Evolutionary conservation across 1,140 invertebrate genomes (phyloP).

Genomic region (Dreissena polymorpha): DNA sequence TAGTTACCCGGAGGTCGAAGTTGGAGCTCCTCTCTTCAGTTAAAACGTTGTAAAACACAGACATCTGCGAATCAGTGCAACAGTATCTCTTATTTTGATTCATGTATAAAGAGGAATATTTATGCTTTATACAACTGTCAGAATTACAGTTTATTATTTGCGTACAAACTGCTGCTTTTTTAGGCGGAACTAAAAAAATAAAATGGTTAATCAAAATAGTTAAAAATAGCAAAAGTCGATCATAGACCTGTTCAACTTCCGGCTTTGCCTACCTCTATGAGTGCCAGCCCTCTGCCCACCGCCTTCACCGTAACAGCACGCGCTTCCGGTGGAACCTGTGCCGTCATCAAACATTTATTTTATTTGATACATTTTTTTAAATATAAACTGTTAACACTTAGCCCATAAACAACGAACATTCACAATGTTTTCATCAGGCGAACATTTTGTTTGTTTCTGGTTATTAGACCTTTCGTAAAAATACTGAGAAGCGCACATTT

Average conservation of each 20-base stretch:
- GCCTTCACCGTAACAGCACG: neutral
- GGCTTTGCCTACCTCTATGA: conserved; percentile 24
- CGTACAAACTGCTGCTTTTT: neutral
- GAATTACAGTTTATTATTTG: neutral
- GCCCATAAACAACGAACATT: no score
- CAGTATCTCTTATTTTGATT: neutral
- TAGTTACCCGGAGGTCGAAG: conserved; percentile 30
- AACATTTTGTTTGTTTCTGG: no score
- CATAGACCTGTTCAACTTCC: neutral
- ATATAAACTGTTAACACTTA: no score
- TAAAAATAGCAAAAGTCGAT: neutral
- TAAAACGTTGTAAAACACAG: conserved; percentile 40
- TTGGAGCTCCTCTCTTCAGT: conserved; percentile 28
- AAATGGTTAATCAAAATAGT: neutral
- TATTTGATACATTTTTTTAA: no score
- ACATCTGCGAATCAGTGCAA: conserved; percentile 9
- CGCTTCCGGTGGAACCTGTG: conserved; percentile 19
- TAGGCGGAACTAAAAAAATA: neutral
- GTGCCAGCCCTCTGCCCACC: conserved; percentile 3
- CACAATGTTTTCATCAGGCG: no score
- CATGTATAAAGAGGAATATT: neutral
- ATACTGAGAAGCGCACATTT: no score
- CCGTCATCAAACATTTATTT: neutral
- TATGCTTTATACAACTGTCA: neutral
- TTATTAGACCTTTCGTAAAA: no score